Conservation (phyloP, 2,888 invertebrate species). For the Callyntrura guangdongensis region DNA sequence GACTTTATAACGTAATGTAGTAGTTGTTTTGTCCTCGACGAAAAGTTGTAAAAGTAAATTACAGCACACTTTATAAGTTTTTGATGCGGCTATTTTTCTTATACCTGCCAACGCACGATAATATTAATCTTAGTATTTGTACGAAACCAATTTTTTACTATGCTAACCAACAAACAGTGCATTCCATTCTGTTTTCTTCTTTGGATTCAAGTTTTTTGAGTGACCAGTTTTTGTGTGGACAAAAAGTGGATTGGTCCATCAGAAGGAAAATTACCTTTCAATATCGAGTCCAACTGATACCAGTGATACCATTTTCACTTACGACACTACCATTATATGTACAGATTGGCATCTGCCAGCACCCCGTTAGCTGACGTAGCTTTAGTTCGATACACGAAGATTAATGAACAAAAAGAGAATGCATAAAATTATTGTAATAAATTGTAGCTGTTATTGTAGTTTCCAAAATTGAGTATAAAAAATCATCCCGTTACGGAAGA, state of each 20-base stretch:
- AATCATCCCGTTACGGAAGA: conserved; percentile 33
- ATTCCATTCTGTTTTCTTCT: not conserved
- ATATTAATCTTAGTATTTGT: not conserved
- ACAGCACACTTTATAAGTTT: conserved; percentile 37
- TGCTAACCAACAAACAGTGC: not conserved
- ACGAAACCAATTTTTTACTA: not conserved
- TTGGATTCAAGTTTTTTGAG: not conserved
- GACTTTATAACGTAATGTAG: conserved; percentile 47
- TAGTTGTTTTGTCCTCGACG: not conserved
- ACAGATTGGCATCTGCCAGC: conserved; percentile 68
- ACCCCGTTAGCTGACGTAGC: conserved; percentile 69
- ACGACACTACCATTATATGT: not conserved
- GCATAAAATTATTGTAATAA: conserved; percentile 73
- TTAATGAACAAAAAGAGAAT: conserved; percentile 71
- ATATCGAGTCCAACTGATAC: not conserved
- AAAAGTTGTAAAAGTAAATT: conserved; percentile 52
- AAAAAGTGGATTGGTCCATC: conserved; percentile 34
- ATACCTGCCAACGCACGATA: not conserved
- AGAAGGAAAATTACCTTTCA: not conserved
- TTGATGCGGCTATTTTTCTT: not conserved
- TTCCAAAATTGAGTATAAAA: conserved; percentile 29
- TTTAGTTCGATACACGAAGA: conserved; percentile 25
- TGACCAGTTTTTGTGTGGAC: conserved; percentile 49
- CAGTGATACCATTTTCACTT: not conserved
- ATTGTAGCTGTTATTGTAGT: conserved; percentile 28